Evolutionary conservation across 2,888 invertebrate genomes (phyloP).

Genomic region (Leucophenga maculata): DNA sequence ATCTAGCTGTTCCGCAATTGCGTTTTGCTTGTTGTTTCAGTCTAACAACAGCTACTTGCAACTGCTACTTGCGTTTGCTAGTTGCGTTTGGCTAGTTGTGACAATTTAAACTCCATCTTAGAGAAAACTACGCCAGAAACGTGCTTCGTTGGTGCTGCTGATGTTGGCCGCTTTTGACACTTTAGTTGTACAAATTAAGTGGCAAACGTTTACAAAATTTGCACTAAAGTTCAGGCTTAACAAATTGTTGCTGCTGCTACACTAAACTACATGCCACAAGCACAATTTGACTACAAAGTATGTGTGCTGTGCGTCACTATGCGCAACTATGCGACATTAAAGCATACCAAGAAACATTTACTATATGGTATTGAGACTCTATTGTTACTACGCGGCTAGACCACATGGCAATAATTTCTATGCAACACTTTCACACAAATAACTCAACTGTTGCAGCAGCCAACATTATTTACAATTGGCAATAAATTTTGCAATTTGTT

Average conservation of each 20-base stretch:
- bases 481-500: slow-evolving; percentile 70
- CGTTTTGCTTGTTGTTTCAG: too few species aligned
- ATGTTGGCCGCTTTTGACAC: background rate
- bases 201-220: background rate
- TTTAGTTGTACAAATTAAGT: slow-evolving; percentile 10
- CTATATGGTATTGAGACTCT: slow-evolving; percentile 3
- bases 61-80: too few species aligned
- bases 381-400: background rate
- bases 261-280: background rate
- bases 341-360: background rate
- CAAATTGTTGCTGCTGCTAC: background rate
- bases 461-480: slow-evolving; percentile 67
- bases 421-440: slow-evolving; percentile 45
- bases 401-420: slow-evolving; percentile 10
- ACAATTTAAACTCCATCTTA: background rate
- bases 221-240: background rate
- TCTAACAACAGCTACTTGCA: too few species aligned
- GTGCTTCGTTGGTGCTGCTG: background rate
- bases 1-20: too few species aligned
- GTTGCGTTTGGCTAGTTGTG: too few species aligned
- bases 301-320: too few species aligned
- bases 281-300: too few species aligned
- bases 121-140: background rate
- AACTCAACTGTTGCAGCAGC: slow-evolving; percentile 41
- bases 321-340: too few species aligned